These are phyloP conservation scores for Athalia cordata DNA, from an alignment of 2,888 invertebrate species.

Conservation along the genomic window DNA sequence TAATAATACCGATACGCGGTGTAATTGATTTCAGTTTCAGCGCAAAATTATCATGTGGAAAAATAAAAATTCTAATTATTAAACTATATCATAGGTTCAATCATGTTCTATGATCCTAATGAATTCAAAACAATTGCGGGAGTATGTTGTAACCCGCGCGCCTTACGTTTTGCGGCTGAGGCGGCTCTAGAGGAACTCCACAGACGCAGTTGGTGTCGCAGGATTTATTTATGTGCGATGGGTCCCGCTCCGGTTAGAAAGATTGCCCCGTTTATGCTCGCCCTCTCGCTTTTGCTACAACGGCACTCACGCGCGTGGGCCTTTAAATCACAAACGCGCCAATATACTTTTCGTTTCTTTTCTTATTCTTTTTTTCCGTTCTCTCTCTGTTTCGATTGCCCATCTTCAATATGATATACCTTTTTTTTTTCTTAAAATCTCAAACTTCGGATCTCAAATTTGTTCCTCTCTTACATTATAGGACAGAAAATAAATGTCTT, in stretches of 20 bases:
- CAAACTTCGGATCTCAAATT: slow-evolving; percentile 64
- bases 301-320: neutral
- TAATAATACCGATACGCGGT: too few species aligned
- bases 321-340: slow-evolving; percentile 30
- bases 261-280: slow-evolving; percentile 28
- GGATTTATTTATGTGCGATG: slow-evolving; percentile 68
- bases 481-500: too few species aligned
- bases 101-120: too few species aligned
- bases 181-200: slow-evolving; percentile 63
- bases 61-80: too few species aligned
- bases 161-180: slow-evolving; percentile 32
- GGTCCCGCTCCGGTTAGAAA: slow-evolving; percentile 52
- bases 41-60: too few species aligned
- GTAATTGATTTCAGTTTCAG: too few species aligned
- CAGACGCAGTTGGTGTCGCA: slow-evolving; percentile 66
- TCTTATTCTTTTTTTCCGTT: slow-evolving; percentile 47
- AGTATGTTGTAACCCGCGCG: too few species aligned
- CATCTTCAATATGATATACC: slow-evolving; percentile 12
- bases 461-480: too few species aligned
- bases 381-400: slow-evolving; percentile 56
- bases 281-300: slow-evolving; percentile 34
- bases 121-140: too few species aligned
- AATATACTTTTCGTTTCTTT: slow-evolving; percentile 45
- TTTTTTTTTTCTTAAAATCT: slow-evolving; percentile 67
- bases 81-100: too few species aligned